These are phyloP conservation scores for Eulemur mongoz DNA, from an alignment of 2,797 vertebrate species.

Conservation along the genomic window DNA sequence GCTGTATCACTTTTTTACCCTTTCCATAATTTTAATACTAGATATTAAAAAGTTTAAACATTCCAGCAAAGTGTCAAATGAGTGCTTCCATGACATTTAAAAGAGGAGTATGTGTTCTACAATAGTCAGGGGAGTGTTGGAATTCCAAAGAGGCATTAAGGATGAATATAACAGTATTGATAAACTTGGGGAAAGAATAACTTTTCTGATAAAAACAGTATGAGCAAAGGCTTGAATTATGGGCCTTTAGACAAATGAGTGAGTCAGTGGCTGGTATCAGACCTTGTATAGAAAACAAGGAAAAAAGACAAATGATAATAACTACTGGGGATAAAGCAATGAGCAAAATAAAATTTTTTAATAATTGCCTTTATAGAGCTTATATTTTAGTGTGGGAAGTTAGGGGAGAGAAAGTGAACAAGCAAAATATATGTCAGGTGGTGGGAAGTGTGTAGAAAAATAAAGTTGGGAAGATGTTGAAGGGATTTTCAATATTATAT, in stretches of 20 bases:
- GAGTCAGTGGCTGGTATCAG: neutral
- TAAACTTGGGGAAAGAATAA: neutral
- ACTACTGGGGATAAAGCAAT: neutral
- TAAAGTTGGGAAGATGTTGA: neutral
- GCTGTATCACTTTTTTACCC: neutral
- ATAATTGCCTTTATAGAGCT: neutral
- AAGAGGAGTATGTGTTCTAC: neutral
- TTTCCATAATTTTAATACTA: neutral
- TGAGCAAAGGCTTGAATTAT: neutral
- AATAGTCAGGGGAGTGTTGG: neutral
- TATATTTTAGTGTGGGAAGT: neutral
- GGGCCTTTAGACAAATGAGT: neutral
- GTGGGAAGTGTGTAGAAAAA: neutral
- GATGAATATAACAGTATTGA: neutral
- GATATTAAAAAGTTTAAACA: slow-evolving; percentile 24
- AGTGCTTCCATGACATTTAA: neutral
- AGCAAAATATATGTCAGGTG: neutral
- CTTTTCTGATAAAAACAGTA: neutral
- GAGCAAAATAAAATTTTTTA: neutral
- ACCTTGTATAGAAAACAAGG: slow-evolving; percentile 1
- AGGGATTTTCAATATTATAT: neutral
- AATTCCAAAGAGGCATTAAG: neutral
- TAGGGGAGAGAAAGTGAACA: neutral
- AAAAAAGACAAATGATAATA: neutral
- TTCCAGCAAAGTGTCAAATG: neutral